These are phyloP conservation scores for Colletes gigas DNA, from an alignment of 1,140 invertebrate genomes.

Conservation along the genomic window DNA sequence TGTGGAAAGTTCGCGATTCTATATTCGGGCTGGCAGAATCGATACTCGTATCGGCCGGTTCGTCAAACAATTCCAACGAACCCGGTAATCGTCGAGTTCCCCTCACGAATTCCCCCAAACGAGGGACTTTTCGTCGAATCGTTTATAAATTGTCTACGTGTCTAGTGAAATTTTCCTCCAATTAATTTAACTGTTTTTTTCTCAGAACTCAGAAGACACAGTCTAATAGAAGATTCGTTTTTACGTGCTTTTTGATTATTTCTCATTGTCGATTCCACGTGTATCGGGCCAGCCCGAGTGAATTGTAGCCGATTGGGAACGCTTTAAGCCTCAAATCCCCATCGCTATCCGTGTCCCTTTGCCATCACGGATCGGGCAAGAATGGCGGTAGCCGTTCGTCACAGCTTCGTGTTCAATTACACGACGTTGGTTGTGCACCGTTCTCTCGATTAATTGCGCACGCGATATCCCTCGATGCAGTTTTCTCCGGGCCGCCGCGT, in stretches of 20 bases:
- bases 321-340: too few relatives aligned
- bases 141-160: too few relatives aligned
- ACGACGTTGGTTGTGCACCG: not conserved
- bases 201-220: too few relatives aligned
- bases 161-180: too few relatives aligned
- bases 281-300: too few relatives aligned
- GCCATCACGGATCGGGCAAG: not conserved
- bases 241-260: too few relatives aligned
- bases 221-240: too few relatives aligned
- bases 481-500: slow-evolving; percentile 21
- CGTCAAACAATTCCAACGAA: not conserved
- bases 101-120: not conserved
- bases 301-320: too few relatives aligned
- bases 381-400: not conserved
- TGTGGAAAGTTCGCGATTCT: not conserved
- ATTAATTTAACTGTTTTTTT: too few relatives aligned
- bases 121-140: not conserved
- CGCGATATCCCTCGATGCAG: slow-evolving; percentile 24
- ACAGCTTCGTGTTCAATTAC: slow-evolving; percentile 17
- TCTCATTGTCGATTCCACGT: too few relatives aligned
- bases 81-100: not conserved
- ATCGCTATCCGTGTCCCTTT: not conserved
- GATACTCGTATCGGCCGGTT: not conserved
- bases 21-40: not conserved
- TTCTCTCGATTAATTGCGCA: slow-evolving; percentile 27